Evolutionary conservation across 2,113 vertebrate species (phyloP), one percentile per base, ranked within the genome.

Genomic region (Cyanoliseus patagonus): DNA sequence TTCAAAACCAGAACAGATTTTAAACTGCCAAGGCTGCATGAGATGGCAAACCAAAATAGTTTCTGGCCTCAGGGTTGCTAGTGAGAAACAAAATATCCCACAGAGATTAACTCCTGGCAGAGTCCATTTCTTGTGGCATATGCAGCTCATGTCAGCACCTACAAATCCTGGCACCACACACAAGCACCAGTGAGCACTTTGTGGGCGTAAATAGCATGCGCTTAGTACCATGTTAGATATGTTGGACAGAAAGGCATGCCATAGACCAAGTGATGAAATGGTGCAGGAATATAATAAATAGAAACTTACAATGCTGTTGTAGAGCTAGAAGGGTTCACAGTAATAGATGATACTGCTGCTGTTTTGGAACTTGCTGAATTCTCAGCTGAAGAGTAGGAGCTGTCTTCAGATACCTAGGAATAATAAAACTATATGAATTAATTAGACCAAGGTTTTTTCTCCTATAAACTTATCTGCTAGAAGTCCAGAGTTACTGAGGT

Each of bases 401-500:
- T 86, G 33, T 73, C 84, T 77, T 97, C 96, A 94, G 88, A 95
- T 92, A 95, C 41, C 98, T 98, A 95, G 73, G 91, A 95, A 84
- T 62, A 83, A 89, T 53, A 80, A 79, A 84, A 83, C 17, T 20
- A 82, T 24, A 62, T 44, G 0, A 59, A 85, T 76, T 77, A 66
- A 84, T 66, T 52, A 87, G 28, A 72, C 16, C 16, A 68, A n/a
- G n/a, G 23, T 24, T 42, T 70, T 83, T 85, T 88, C 66, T 79
- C 33, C 37, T 79, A 66, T 52, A 75, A 88, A 67, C 8, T 67
- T 7, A 13, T 59, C 18, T 88, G 37, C 51, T 70, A 52, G 30
- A 75, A 90, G 24, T 76, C 31, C 57, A 67, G 33, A 84, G 49
- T 47, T n/a, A 62, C 51, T 47, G 52, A 74, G 19, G 9, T 59